Conservation (phyloP, 2,888 invertebrate species). For the Anoncus sp. region DNA sequence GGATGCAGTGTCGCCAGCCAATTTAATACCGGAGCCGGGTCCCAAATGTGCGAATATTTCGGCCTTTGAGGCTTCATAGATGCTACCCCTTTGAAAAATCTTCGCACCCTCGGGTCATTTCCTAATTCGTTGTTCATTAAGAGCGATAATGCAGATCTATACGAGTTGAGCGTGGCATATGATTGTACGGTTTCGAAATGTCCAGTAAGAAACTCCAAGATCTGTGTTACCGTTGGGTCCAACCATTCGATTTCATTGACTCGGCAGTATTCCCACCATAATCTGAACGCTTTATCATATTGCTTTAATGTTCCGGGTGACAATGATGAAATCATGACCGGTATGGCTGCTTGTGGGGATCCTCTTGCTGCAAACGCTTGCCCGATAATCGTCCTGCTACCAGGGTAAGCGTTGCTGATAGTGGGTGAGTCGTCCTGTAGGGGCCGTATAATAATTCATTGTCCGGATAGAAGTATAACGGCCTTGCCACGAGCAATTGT, state of each 20-base stretch:
- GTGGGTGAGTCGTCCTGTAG: conserved; percentile 11
- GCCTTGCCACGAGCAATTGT: background rate
- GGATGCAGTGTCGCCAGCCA: conserved; percentile 7
- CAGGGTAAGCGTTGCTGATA: conserved; percentile 16
- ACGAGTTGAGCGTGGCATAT: conserved; percentile 68
- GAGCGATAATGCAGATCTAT: conserved; percentile 69
- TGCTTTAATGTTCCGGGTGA: conserved; percentile 66
- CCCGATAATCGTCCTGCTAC: conserved; percentile 17
- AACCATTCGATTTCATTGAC: too few species aligned
- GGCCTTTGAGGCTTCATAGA: conserved; percentile 57
- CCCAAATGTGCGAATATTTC: conserved; percentile 70
- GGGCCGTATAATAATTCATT: conserved; percentile 1
- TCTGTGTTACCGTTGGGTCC: too few species aligned
- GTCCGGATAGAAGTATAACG: conserved; percentile 8
- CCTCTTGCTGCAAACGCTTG: conserved; percentile 56
- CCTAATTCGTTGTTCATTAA: conserved; percentile 63
- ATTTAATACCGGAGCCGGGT: conserved; percentile 64
- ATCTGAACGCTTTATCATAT: conserved; percentile 65
- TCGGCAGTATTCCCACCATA: conserved; percentile 70
- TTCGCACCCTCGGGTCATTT: conserved; percentile 58
- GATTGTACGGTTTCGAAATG: too few species aligned
- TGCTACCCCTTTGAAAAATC: conserved; percentile 68
- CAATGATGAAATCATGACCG: conserved; percentile 65
- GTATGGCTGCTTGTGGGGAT: conserved; percentile 55
- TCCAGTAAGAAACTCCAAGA: too few species aligned